Percentiles rank a stretch among this genome's conserved stretches.
These are phyloP conservation scores for Lagopus leucura DNA, from an alignment of 2,113 vertebrate genomes.

Conservation along the genomic window DNA sequence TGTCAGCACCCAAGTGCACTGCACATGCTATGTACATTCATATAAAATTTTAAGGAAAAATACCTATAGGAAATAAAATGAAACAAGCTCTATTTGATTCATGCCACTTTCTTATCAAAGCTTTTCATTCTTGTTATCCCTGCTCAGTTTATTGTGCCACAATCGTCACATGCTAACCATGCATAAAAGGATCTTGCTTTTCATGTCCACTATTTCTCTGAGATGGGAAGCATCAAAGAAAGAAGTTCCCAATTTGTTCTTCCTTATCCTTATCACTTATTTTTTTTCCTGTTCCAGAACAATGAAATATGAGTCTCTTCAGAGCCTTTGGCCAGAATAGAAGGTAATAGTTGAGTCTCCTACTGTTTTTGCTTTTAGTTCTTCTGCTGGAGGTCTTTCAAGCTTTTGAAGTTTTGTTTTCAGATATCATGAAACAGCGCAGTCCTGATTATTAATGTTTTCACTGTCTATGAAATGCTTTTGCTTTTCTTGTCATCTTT, in stretches of 20 bases:
- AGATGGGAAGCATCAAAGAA: slow-evolving; percentile 26
- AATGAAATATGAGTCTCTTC: not conserved
- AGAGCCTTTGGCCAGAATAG: slow-evolving; percentile 20
- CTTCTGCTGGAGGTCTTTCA: slow-evolving; percentile 9
- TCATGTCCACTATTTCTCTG: not conserved
- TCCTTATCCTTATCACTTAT: not conserved
- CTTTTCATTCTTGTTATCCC: not conserved
- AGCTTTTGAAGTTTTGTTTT: not conserved
- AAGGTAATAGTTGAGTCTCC: not conserved
- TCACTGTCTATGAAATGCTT: not conserved
- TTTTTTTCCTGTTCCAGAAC: not conserved
- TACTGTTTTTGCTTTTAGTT: slow-evolving; percentile 20
- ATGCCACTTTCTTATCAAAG: not conserved
- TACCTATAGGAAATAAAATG: not conserved
- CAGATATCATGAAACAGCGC: not conserved
- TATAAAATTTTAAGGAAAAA: not conserved
- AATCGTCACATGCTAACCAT: not conserved
- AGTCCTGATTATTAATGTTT: not conserved
- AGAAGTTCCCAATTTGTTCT: not conserved
- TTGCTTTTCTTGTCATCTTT: not conserved
- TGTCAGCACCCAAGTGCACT: not conserved
- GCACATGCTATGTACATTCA: not conserved
- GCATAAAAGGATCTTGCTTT: slow-evolving; percentile 35
- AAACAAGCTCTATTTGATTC: not conserved
- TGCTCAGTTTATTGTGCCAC: not conserved